Conservation (phyloP, 2,797 vertebrate species). For the Phataginus tetradactyla region DNA sequence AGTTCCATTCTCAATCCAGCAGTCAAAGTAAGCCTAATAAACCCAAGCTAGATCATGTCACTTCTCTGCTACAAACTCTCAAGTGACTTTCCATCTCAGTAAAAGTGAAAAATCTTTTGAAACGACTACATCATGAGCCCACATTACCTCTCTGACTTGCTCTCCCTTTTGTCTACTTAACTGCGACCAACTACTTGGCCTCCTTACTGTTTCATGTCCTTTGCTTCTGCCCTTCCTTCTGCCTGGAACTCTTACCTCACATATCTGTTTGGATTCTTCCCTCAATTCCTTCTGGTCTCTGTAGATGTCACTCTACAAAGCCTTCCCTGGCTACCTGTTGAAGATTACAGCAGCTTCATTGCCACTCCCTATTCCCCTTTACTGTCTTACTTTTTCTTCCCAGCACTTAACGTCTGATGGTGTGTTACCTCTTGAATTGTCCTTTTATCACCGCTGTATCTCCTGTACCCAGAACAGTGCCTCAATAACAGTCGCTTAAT, state of each 20-base stretch:
- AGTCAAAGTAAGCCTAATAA: background rate
- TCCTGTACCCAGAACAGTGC: background rate
- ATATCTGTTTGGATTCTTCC: background rate
- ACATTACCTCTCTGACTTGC: background rate
- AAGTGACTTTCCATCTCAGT: background rate
- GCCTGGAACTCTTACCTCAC: background rate
- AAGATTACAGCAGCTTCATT: background rate
- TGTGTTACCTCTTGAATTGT: background rate
- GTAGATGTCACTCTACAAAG: background rate
- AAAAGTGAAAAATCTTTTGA: background rate
- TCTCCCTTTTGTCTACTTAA: background rate
- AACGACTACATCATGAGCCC: background rate
- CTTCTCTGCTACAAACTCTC: background rate
- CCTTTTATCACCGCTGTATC: background rate
- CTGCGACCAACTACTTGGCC: background rate
- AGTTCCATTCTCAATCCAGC: background rate
- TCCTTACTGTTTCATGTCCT: background rate
- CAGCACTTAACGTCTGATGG: background rate
- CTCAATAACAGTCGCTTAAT: background rate
- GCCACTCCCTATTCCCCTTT: background rate
- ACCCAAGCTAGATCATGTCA: background rate
- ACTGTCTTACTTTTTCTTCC: background rate
- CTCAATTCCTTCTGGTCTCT: background rate
- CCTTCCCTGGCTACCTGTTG: background rate
- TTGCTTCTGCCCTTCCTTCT: background rate